These are phyloP conservation scores for Catocala fraxini DNA, from an alignment of 2,888 invertebrate species.

Conservation along the genomic window DNA sequence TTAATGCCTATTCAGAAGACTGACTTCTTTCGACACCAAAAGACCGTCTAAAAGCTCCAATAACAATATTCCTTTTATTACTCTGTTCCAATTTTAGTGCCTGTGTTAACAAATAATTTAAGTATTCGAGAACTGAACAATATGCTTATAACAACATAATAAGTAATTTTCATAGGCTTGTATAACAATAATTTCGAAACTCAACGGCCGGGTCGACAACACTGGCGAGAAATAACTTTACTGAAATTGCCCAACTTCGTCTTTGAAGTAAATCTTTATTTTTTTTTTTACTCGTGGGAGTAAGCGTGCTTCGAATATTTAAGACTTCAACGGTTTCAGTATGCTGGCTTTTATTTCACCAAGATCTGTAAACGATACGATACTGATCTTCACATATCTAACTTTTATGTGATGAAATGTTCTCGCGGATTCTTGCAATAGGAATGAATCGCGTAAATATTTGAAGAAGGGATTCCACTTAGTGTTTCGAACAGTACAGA, in stretches of 20 bases:
- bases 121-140: slow-evolving; percentile 14
- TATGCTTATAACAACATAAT: slow-evolving; percentile 23
- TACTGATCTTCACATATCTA: background rate
- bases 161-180: slow-evolving; percentile 35
- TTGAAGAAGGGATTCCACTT: too few relatives aligned
- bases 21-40: too few relatives aligned
- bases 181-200: slow-evolving; percentile 34
- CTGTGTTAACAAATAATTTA: slow-evolving; percentile 6
- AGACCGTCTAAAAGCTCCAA: too few relatives aligned
- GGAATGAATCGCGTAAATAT: too few relatives aligned
- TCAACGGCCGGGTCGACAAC: slow-evolving; percentile 17
- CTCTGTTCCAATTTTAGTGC: slow-evolving; percentile 3
- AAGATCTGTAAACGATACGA: slow-evolving; percentile 14
- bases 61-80: background rate
- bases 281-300: slow-evolving; percentile 27
- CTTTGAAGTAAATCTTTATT: slow-evolving; percentile 30
- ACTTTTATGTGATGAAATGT: background rate
- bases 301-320: slow-evolving; percentile 25
- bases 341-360: slow-evolving; percentile 14
- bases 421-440: too few relatives aligned
- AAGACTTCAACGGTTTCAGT: slow-evolving; percentile 13
- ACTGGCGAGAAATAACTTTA: slow-evolving; percentile 29
- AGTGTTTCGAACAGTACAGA: too few relatives aligned
- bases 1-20: too few relatives aligned
- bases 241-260: slow-evolving; percentile 39